Evolutionary conservation across 1,140 invertebrate genomes (phyloP).

Genomic region (Campoletis sonorensis): DNA sequence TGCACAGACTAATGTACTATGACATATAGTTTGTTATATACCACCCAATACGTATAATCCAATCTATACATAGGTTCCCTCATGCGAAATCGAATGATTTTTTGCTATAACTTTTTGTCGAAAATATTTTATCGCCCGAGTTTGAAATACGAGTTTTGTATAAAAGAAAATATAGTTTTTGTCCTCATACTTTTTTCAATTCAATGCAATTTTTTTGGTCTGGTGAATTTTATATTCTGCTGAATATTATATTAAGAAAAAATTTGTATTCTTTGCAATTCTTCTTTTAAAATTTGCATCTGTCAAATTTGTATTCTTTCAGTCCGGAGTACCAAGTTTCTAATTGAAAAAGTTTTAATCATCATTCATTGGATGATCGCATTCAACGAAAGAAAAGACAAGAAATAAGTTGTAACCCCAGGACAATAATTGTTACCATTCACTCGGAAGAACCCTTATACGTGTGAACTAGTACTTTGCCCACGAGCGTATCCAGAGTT

Average conservation of each 20-base stretch:
- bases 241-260: no score
- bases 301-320: no score
- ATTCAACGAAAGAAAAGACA: no score
- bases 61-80: background rate
- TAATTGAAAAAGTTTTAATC: no score
- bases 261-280: no score
- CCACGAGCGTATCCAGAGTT: slow-evolving; percentile 21
- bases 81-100: background rate
- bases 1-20: slow-evolving; percentile 11
- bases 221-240: no score
- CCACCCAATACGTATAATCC: background rate
- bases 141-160: background rate
- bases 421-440: background rate
- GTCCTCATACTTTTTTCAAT: no score
- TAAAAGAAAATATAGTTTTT: background rate
- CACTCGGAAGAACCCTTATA: background rate
- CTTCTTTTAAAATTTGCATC: no score
- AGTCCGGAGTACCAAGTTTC: no score
- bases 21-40: slow-evolving; percentile 13
- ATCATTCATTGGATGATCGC: no score
- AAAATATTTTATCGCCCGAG: background rate
- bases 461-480: background rate
- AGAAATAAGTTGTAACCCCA: background rate
- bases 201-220: no score
- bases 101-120: background rate